These are phyloP conservation scores for Scaptomyza polygonia DNA, from an alignment of 2,888 invertebrate genomes.

Conservation along the genomic window DNA sequence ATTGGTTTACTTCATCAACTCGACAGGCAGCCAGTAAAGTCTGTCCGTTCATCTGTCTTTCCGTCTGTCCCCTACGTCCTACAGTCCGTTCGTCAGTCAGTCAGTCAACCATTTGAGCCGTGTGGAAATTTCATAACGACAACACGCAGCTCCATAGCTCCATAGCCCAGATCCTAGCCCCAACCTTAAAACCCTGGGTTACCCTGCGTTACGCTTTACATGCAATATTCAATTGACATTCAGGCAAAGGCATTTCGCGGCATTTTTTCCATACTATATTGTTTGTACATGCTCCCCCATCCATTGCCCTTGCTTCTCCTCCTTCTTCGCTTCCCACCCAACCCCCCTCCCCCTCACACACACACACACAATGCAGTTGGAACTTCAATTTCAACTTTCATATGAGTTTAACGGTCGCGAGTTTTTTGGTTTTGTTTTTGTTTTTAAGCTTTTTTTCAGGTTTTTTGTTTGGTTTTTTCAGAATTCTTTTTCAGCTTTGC, in stretches of 20 bases:
- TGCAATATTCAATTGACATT: constrained; percentile 81
- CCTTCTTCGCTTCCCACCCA: too few relatives aligned
- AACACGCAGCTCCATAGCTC: constrained; percentile 15
- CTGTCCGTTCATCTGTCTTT: constrained; percentile 19
- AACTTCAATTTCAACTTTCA: constrained; percentile 71
- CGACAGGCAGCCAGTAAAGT: constrained; percentile 59
- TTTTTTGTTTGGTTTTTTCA: neutral
- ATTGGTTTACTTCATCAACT: constrained; percentile 81
- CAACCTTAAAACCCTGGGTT: neutral
- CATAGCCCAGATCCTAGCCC: neutral
- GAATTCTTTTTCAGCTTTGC: constrained; percentile 34
- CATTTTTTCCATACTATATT: constrained; percentile 39
- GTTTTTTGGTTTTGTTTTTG: constrained; percentile 15
- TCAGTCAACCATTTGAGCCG: constrained; percentile 64
- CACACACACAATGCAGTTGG: constrained; percentile 17
- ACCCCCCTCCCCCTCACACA: neutral
- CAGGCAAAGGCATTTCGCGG: constrained; percentile 69
- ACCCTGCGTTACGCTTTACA: constrained; percentile 50
- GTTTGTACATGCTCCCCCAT: constrained; percentile 3
- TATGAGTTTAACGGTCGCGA: constrained; percentile 62
- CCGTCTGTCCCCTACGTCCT: constrained; percentile 3
- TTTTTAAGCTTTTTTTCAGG: neutral
- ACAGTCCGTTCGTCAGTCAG: constrained; percentile 39
- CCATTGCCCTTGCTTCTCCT: neutral
- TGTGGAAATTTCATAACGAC: constrained; percentile 79